Evolutionary conservation across 2,797 vertebrate species (phyloP).

Genomic region (Cercopithecus petaurista): DNA sequence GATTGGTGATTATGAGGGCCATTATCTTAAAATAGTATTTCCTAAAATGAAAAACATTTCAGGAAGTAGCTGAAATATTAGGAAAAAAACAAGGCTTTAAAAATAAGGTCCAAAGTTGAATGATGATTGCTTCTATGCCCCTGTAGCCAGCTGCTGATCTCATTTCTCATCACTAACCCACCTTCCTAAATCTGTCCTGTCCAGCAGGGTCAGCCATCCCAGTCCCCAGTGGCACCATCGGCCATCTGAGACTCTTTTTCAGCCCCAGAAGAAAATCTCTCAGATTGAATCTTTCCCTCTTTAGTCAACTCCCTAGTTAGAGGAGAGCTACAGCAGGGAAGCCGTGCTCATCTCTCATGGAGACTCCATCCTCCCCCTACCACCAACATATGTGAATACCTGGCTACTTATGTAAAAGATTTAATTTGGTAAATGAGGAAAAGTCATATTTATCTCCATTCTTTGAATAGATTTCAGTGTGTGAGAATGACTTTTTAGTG

Average conservation of each 20-base stretch:
- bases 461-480: background rate
- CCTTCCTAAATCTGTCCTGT: background rate
- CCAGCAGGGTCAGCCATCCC: accelerated
- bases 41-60: background rate
- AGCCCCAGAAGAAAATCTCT: background rate
- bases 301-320: background rate
- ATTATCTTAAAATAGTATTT: background rate
- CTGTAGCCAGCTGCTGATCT: background rate
- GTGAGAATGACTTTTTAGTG: background rate
- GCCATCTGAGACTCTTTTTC: background rate
- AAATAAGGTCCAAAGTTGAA: background rate
- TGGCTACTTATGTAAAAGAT: background rate
- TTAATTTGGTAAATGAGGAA: background rate
- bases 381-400: background rate
- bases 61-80: background rate
- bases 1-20: no score
- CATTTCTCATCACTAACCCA: background rate
- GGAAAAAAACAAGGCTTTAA: background rate
- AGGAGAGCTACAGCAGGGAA: background rate
- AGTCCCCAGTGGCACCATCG: background rate
- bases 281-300: background rate
- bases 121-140: background rate
- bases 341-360: accelerated
- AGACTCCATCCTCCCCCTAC: background rate
- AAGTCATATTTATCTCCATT: background rate